Base-by-base conservation (phyloP, 2,888 invertebrate species). In the Julus scanicus region DNA sequence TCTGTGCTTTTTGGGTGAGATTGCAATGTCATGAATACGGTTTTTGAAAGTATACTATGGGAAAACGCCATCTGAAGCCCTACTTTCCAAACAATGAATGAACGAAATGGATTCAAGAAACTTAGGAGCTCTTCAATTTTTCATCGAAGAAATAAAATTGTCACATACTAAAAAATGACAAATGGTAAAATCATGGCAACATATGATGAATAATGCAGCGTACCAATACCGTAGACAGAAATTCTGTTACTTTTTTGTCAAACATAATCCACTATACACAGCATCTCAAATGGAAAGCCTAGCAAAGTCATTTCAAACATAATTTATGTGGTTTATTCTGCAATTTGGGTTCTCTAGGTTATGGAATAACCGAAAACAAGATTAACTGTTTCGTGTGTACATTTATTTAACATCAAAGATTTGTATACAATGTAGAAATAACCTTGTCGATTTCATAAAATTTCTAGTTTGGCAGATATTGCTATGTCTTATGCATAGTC, bases 61-160 rank as follows among this genome's bases (percentile, higher is more conserved):
- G 71, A 71, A 71, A 71, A 71, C 20, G 71, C 71, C 71, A 71
- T 71, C 71, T 71, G 71, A 71, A 29, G 29, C 71, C 29, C 29
- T 71, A 20, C 71, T 71, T 71, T 71, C 37, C 80, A 80, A 80
- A 80, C 80, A 80, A 80, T 80, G 80, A 80, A 80, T 80, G 37
- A 11, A 80, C 80, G 37, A 37, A 37, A 80, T 80, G 80, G 80
- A 80, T 80, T 80, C 37, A 3, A 37, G 80, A 80, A 80, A 80
- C 80, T 29, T 80, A 20, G 20, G 11, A 80, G 8, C 80, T 37
- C 80, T 80, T 80, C 37, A 80, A 80, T 80, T 80, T 80, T 80
- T 80, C 80, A 37, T 37, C 80, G 71, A 37, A 11, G 80, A 80
- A 29, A 80, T 80, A 63, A 63, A 29, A 63, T 17, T 80, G 80